Evolutionary conservation across 2,113 vertebrate species (phyloP).

Genomic region (Chloebia gouldiae): DNA sequence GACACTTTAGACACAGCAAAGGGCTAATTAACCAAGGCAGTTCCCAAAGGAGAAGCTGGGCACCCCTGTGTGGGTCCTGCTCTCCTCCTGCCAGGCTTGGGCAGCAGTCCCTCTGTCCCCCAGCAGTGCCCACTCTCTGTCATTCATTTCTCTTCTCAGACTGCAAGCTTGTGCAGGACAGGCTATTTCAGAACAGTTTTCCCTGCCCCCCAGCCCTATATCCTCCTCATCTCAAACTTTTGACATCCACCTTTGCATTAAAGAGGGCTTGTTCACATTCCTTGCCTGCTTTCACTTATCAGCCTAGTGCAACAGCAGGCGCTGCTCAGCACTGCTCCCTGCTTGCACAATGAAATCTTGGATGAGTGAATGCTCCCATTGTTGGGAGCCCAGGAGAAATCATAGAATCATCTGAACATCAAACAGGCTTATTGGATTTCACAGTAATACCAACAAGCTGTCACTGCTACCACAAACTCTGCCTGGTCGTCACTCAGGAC

Average conservation of each 20-base stretch:
- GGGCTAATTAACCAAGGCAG: neutral
- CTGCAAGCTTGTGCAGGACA: neutral
- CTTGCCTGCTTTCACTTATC: neutral
- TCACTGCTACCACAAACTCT: neutral
- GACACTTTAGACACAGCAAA: neutral
- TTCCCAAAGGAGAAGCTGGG: neutral
- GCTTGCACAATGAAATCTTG: neutral
- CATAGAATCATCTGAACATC: slow-evolving; percentile 32
- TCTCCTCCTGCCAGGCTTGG: neutral
- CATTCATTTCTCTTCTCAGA: neutral
- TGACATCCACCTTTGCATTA: neutral
- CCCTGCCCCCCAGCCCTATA: neutral
- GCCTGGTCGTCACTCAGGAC: neutral
- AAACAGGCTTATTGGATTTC: slow-evolving; percentile 35
- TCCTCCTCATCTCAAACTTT: neutral
- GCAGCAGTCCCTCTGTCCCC: neutral
- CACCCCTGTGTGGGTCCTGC: neutral
- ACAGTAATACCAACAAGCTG: neutral
- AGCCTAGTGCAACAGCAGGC: neutral
- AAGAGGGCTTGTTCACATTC: neutral
- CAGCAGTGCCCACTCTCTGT: neutral
- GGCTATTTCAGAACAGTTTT: neutral
- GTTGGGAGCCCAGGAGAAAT: slow-evolving; percentile 24
- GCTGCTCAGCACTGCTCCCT: neutral
- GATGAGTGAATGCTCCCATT: slow-evolving; percentile 29